phyloP scores from a whole-genome alignment of 2,888 invertebrate species.

The Geophilus truncorum region DNA sequence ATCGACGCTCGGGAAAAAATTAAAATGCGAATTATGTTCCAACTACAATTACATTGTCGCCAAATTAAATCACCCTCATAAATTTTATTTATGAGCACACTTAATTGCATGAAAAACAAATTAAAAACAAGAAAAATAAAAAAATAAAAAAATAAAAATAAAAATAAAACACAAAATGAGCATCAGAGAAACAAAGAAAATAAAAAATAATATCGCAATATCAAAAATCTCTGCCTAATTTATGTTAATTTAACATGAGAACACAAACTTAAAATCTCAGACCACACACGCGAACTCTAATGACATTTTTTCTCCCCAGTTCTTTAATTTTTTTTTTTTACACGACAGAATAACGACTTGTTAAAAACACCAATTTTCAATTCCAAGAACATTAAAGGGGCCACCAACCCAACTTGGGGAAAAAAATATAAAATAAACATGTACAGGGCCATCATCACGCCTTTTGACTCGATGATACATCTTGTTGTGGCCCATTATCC shows the following conservation, averaged over 20 bases:
- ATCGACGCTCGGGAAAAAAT: background rate
- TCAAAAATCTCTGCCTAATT: background rate
- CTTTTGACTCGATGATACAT: background rate
- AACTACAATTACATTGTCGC: conserved; percentile 15
- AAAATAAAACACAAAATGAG: background rate
- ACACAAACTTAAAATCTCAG: background rate
- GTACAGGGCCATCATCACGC: background rate
- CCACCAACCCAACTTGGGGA: background rate
- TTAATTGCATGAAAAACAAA: conserved; percentile 22
- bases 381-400: background rate
- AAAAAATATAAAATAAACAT: background rate
- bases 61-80: conserved; percentile 12
- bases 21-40: background rate
- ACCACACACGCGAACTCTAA: background rate
- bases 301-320: background rate
- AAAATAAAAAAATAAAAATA: background rate
- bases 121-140: background rate
- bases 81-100: conserved; percentile 13
- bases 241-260: background rate
- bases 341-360: background rate
- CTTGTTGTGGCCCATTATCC: background rate
- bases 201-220: background rate
- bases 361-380: background rate
- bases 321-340: background rate
- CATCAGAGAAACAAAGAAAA: background rate